phyloP scores from a whole-genome alignment of 2,113 vertebrate species.

The Pollachius pollachius region DNA sequence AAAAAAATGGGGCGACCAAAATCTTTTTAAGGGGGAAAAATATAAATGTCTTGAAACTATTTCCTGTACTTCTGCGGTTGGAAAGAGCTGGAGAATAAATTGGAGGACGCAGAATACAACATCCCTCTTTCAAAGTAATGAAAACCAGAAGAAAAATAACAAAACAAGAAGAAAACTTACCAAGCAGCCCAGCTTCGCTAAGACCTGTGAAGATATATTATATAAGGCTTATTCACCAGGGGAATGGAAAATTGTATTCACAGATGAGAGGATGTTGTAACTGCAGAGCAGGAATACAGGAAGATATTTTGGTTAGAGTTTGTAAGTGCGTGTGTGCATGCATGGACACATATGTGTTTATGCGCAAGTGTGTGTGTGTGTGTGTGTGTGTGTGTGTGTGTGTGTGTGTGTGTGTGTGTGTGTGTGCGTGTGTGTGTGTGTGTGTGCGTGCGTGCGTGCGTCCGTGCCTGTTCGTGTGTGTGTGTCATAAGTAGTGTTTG shows the following conservation, averaged over 20 bases:
- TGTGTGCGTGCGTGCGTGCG: too few relatives aligned
- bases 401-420: neutral
- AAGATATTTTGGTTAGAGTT: neutral
- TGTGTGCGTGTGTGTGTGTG: neutral
- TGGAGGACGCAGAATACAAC: neutral
- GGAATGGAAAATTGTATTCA: neutral
- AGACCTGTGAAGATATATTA: conserved; percentile 13
- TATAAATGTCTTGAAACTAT: neutral
- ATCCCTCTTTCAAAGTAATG: conserved; percentile 1
- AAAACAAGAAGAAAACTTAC: conserved; percentile 18
- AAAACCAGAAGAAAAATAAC: neutral
- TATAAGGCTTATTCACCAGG: neutral
- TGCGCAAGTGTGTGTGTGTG: too few relatives aligned
- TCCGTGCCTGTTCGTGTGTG: too few relatives aligned
- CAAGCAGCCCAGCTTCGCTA: neutral
- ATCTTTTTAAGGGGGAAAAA: neutral
- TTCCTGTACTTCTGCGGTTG: neutral
- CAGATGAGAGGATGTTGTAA: too few relatives aligned
- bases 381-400: too few relatives aligned
- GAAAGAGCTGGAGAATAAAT: neutral
- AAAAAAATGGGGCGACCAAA: too few relatives aligned
- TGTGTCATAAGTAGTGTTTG: too few relatives aligned
- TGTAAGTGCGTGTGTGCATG: neutral
- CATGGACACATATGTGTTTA: too few relatives aligned
- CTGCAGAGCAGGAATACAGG: too few relatives aligned